phyloP scores from a whole-genome alignment of 92 coral and sea anemone species.

The Siderastrea siderea region DNA sequence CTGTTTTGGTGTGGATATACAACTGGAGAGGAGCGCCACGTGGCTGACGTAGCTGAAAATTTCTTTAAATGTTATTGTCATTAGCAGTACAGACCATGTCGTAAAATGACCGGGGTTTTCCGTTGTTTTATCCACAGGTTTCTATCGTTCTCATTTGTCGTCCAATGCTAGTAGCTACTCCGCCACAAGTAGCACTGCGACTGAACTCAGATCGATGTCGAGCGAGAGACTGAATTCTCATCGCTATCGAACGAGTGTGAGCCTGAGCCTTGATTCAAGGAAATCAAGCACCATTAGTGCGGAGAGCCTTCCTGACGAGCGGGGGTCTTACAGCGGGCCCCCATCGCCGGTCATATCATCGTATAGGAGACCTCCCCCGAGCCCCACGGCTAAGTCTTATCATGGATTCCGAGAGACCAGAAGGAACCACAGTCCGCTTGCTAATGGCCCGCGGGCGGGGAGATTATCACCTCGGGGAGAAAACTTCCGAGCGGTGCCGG shows the following conservation, averaged over 20 bases:
- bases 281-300: slow-evolving; percentile 55
- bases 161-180: slow-evolving; percentile 34
- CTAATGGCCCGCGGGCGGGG: slow-evolving; percentile 71
- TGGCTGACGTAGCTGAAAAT: too few relatives aligned
- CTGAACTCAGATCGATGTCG: too few relatives aligned
- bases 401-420: slow-evolving; percentile 58
- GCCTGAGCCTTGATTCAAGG: slow-evolving; percentile 41
- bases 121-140: not conserved
- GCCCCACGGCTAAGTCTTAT: slow-evolving; percentile 76
- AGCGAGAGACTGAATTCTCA: slow-evolving; percentile 28
- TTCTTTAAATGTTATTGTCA: not conserved
- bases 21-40: too few relatives aligned
- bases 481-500: slow-evolving; percentile 75
- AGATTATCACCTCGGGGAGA: slow-evolving; percentile 62
- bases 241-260: slow-evolving; percentile 53
- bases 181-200: not conserved
- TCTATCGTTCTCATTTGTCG: slow-evolving; percentile 7
- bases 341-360: slow-evolving; percentile 70
- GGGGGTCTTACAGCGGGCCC: slow-evolving; percentile 67
- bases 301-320: slow-evolving; percentile 58
- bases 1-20: too few relatives aligned
- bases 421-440: slow-evolving; percentile 55
- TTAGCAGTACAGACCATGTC: not conserved
- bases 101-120: not conserved
- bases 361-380: slow-evolving; percentile 72